These are phyloP conservation scores for Cynodonichthys magdalenae DNA, from an alignment of 2,797 vertebrate genomes.

Conservation along the genomic window DNA sequence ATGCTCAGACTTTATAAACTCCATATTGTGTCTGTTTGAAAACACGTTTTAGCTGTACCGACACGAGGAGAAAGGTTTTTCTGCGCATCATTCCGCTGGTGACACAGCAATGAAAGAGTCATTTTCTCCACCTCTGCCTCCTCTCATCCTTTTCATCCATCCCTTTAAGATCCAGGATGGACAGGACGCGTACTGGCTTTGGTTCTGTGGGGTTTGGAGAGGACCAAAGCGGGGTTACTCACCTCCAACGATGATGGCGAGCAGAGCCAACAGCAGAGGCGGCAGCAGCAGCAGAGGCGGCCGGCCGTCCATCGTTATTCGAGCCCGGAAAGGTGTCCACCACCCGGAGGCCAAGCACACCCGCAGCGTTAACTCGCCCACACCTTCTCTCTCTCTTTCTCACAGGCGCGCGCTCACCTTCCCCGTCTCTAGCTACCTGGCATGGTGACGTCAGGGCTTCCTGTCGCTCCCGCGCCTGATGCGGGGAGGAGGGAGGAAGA, in stretches of 20 bases:
- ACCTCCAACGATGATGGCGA: slow-evolving; percentile 83
- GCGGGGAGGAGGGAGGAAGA: not conserved
- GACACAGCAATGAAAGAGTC: slow-evolving; percentile 62
- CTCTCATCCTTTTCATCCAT: slow-evolving; percentile 20
- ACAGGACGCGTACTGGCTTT: slow-evolving; percentile 16
- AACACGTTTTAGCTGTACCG: not conserved
- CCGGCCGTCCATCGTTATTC: slow-evolving; percentile 66
- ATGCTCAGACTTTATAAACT: too few relatives aligned
- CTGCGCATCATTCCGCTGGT: slow-evolving; percentile 56
- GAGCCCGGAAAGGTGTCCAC: slow-evolving; percentile 67
- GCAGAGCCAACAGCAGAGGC: slow-evolving; percentile 62
- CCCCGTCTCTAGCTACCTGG: slow-evolving; percentile 54
- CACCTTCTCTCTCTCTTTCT: slow-evolving; percentile 14
- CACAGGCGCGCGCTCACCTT: slow-evolving; percentile 23
- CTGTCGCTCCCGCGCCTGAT: slow-evolving; percentile 23
- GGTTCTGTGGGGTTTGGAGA: slow-evolving; percentile 42
- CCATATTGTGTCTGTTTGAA: too few relatives aligned
- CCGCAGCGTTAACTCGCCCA: slow-evolving; percentile 48
- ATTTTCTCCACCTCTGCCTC: slow-evolving; percentile 45
- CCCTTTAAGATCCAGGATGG: slow-evolving; percentile 20
- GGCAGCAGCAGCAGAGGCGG: slow-evolving; percentile 49
- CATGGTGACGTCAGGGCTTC: slow-evolving; percentile 60
- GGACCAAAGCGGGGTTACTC: slow-evolving; percentile 65
- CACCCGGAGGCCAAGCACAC: slow-evolving; percentile 60
- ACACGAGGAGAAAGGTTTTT: slow-evolving; percentile 26